Conservation (phyloP, 1,140 invertebrate genomes). For the Lerema accius region DNA sequence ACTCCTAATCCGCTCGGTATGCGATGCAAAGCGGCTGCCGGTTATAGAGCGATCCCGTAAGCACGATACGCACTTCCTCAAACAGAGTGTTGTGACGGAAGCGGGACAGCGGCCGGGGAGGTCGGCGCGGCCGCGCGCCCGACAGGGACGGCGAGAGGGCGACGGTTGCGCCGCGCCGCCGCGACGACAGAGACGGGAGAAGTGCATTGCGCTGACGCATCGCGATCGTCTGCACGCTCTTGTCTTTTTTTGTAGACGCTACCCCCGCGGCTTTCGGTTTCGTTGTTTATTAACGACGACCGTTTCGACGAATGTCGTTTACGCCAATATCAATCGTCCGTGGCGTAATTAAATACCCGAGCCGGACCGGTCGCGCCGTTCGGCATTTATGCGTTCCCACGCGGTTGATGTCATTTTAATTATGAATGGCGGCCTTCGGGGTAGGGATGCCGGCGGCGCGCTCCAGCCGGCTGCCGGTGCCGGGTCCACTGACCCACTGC, state of each 20-base stretch:
- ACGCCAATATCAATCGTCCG: conserved; percentile 64
- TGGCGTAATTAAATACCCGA: conserved; percentile 67
- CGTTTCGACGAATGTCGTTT: conserved; percentile 56
- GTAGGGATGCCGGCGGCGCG: conserved; percentile 51
- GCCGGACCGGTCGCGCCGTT: conserved; percentile 62
- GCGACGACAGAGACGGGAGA: conserved; percentile 56
- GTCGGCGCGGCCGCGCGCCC: conserved; percentile 26
- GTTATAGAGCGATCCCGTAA: conserved; percentile 55
- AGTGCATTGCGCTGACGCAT: conserved; percentile 77
- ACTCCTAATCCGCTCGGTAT: conserved; percentile 64
- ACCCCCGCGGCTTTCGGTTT: conserved; percentile 70
- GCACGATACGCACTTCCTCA: conserved; percentile 67
- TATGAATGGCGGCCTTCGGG: conserved; percentile 65
- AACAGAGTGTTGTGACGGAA: conserved; percentile 49
- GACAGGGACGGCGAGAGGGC: conserved; percentile 54
- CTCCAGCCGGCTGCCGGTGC: conserved; percentile 33
- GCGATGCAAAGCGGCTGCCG: conserved; percentile 60
- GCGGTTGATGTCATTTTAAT: conserved; percentile 78
- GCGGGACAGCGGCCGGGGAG: conserved; percentile 41
- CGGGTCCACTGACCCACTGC: conserved; percentile 69
- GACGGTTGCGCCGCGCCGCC: conserved; percentile 57
- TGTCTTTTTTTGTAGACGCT: conserved; percentile 63
- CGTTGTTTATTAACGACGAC: conserved; percentile 60
- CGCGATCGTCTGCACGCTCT: conserved; percentile 59
- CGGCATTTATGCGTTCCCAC: conserved; percentile 75